Conservation (phyloP, 2,113 vertebrate species). For the Chlamydotis undulata region DNA sequence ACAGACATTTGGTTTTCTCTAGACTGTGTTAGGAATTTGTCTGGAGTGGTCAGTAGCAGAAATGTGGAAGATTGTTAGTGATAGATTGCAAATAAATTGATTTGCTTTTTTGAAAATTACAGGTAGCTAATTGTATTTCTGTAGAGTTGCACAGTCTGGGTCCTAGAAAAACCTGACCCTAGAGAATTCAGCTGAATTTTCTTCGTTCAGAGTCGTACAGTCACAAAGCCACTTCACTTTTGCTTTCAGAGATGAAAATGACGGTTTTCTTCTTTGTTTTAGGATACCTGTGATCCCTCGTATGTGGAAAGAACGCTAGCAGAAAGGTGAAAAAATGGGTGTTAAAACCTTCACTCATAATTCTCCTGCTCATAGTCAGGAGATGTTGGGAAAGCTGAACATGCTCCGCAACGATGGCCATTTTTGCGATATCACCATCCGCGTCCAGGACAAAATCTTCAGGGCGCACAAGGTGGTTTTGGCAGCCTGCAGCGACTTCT, state of each 20-base stretch:
- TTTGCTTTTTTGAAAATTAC: background rate
- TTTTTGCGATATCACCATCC: slow-evolving; percentile 91
- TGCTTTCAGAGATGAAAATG: background rate
- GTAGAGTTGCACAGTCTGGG: background rate
- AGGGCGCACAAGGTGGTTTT: slow-evolving; percentile 91
- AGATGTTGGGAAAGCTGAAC: slow-evolving; percentile 93
- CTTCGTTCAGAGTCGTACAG: accelerated
- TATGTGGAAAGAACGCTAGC: slow-evolving; percentile 68
- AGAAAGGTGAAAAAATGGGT: slow-evolving; percentile 83
- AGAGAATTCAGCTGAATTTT: background rate
- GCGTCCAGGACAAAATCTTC: slow-evolving; percentile 93
- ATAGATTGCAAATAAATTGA: background rate
- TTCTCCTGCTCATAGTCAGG: slow-evolving; percentile 90
- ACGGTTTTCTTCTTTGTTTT: slow-evolving; percentile 58
- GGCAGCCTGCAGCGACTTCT: slow-evolving; percentile 93
- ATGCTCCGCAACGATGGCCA: slow-evolving; percentile 90
- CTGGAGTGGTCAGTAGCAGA: background rate
- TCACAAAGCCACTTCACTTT: background rate
- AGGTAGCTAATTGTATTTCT: background rate
- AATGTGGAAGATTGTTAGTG: background rate
- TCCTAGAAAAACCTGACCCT: background rate
- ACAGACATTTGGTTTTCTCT: background rate
- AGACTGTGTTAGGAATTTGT: background rate
- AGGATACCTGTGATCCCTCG: slow-evolving; percentile 67
- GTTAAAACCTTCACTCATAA: slow-evolving; percentile 94